Evolutionary conservation across 2,797 vertebrate genomes (phyloP), one percentile per base, ranked within the genome.

Genomic region (Etheostoma perlongum): DNA sequence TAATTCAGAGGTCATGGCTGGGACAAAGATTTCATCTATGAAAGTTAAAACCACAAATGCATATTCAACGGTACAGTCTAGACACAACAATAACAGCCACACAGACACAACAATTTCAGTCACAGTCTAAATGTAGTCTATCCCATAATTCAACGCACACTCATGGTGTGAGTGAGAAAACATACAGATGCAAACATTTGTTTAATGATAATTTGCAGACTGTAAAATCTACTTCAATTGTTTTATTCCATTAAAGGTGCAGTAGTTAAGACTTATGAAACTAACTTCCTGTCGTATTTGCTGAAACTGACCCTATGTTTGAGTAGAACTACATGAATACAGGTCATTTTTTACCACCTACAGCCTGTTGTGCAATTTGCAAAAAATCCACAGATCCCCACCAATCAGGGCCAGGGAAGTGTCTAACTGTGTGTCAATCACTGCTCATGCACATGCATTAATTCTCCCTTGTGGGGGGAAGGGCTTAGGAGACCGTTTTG

Each of bases 1-100:
- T 13, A 60, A 52, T 76, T 68, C 65, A 53, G n/a, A 74, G 63
- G 58, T 72, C n/a, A 55, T 5, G 48, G 15, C 18, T 33, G 19
- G 21, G 53, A 55, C 33, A 67, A 64, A 72, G 44, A 67, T 44
- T 46, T 2, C 2, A 19, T 61, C 27, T 19, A 63, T 77, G 54
- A 9, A 70, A 81, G 77, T 67, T 3, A 48, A 16, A 30, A 18
- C 33, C 9, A 51, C 53, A 27, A 72, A 47, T 66, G 6, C 40
- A 23, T 78, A 14, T 57, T 60, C 47, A 76, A 74, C 58, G 63
- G 8, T 69, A 55, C 1, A 23, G 59, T 81, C 74, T 59, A 85
- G 78, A 77, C 30, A 30, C 5, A 30, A 30, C 30, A 30, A 30
- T 30, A 30, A 30, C 30, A 30, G 5, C 30, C 30, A 30, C 30